phyloP scores from a whole-genome alignment of 2,797 vertebrate species.

The Picus viridis region DNA sequence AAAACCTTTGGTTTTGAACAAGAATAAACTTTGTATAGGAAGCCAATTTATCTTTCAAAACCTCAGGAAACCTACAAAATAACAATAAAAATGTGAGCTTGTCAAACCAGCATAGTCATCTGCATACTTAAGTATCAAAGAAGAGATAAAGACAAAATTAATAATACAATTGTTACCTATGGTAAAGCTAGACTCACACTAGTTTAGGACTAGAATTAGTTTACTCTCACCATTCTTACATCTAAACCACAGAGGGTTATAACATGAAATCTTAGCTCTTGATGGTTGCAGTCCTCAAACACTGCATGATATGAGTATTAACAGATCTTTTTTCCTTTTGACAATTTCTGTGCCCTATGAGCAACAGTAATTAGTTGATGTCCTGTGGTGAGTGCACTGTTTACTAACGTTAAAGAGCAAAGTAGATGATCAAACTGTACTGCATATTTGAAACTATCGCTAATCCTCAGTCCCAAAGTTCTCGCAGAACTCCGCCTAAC shows the following conservation, averaged over 20 bases:
- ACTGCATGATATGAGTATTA: neutral
- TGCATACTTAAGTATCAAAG: neutral
- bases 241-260: neutral
- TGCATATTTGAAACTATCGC: neutral
- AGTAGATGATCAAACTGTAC: neutral
- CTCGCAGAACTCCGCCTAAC: neutral
- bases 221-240: neutral
- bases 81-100: neutral
- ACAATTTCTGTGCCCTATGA: neutral
- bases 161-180: neutral
- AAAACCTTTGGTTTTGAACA: constrained; percentile 22
- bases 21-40: neutral
- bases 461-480: neutral
- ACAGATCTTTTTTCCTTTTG: neutral
- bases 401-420: neutral
- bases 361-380: neutral
- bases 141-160: neutral
- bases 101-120: neutral
- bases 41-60: neutral
- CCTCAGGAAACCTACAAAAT: neutral
- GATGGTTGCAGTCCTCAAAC: neutral
- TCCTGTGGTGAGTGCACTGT: neutral
- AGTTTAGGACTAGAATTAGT: neutral
- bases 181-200: neutral
- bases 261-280: neutral